Evolutionary conservation across 2,888 invertebrate species (phyloP).

Genomic region (Apamea monoglypha): DNA sequence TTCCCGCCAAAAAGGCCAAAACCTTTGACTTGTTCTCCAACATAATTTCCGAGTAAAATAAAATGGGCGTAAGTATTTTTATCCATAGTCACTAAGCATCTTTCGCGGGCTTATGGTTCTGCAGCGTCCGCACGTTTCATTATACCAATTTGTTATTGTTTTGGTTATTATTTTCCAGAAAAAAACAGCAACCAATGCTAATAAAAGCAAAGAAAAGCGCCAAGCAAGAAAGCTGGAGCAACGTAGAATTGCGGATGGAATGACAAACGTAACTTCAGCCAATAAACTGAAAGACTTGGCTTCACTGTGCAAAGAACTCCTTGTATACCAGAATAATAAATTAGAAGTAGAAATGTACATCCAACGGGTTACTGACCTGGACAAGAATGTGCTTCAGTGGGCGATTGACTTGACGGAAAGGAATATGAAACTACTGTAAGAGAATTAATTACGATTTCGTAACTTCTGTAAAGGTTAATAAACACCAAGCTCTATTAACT

Average conservation of each 20-base stretch:
- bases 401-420: conserved; percentile 93
- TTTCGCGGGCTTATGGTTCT: conserved; percentile 20
- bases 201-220: conserved; percentile 91
- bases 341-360: conserved; percentile 91
- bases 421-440: conserved; percentile 95
- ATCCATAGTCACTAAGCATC: neutral
- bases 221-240: conserved; percentile 91
- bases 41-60: conserved; percentile 22
- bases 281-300: conserved; percentile 91
- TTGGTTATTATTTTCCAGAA: conserved; percentile 80
- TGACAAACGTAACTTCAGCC: conserved; percentile 91
- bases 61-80: conserved; percentile 75
- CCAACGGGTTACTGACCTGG: conserved; percentile 90
- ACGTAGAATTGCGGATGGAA: conserved; percentile 90
- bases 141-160: neutral
- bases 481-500: neutral
- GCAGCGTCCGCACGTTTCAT: conserved; percentile 5
- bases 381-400: conserved; percentile 91
- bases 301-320: conserved; percentile 90
- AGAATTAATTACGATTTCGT: conserved; percentile 36
- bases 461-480: neutral
- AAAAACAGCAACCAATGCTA: conserved; percentile 82
- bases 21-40: neutral
- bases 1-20: neutral
- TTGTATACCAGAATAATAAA: conserved; percentile 91